A percentile compares a stretch with the other conserved stretches of the same genome.
phyloP scores from a whole-genome alignment of 2,113 vertebrate genomes.

The Pao palembangensis region DNA sequence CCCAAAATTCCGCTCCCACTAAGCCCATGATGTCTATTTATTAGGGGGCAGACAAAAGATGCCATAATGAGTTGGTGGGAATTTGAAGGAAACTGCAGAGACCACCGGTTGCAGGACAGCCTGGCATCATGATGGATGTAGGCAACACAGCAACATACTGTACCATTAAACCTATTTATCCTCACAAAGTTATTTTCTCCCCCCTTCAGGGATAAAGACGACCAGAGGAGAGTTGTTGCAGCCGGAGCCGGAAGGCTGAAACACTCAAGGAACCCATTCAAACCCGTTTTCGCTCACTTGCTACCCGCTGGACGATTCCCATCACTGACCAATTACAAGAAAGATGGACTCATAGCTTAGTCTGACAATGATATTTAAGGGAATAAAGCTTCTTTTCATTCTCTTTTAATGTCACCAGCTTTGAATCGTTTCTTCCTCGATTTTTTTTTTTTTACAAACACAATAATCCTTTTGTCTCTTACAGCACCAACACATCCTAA shows the following conservation, averaged over 20 bases:
- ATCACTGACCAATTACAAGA: conserved; percentile 64
- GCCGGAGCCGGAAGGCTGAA: conserved; percentile 44
- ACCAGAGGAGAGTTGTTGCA: conserved; percentile 44
- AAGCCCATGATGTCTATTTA: conserved; percentile 25
- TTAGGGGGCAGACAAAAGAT: conserved; percentile 28
- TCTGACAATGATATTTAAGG: too few species aligned
- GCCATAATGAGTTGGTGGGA: conserved; percentile 32
- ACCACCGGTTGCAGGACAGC: conserved; percentile 25
- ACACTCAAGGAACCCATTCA: conserved; percentile 60
- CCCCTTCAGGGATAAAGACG: conserved; percentile 23
- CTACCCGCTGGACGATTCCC: conserved; percentile 49
- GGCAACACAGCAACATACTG: conserved; percentile 11
- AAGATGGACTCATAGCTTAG: background rate
- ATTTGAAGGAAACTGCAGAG: conserved; percentile 1
- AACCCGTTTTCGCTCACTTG: conserved; percentile 47
- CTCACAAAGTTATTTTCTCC: conserved; percentile 14
- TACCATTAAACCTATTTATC: background rate
- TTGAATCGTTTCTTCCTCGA: conserved; percentile 15
- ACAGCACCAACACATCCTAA: conserved; percentile 37
- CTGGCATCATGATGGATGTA: conserved; percentile 22
- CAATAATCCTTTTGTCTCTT: conserved; percentile 50
- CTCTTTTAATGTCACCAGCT: background rate
- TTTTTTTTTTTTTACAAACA: conserved; percentile 47
- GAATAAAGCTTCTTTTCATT: too few species aligned
- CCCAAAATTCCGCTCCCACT: conserved; percentile 7